These are phyloP conservation scores for Cardinalis cardinalis DNA, from an alignment of 2,113 vertebrate genomes.

Conservation along the genomic window DNA sequence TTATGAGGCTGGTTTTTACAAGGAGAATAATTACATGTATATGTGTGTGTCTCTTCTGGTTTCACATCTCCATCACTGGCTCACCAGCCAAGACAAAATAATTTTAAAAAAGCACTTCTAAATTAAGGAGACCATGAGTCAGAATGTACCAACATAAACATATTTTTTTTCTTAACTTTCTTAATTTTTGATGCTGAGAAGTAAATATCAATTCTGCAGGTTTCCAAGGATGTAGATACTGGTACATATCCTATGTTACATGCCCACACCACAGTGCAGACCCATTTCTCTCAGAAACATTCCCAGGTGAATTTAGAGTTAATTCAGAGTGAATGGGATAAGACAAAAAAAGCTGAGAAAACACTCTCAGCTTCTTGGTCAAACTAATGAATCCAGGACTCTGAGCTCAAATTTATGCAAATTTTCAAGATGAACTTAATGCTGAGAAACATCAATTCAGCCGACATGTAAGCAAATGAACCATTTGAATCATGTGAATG, in stretches of 20 bases:
- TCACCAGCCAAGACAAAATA: not conserved
- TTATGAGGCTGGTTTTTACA: not conserved
- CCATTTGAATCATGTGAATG: not conserved
- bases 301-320: not conserved
- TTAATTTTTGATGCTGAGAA: not conserved
- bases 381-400: not conserved
- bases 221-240: not conserved
- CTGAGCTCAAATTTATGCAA: not conserved
- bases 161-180: not conserved
- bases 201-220: not conserved
- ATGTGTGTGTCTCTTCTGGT: not conserved
- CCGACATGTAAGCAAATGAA: not conserved
- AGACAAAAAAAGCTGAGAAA: not conserved
- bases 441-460: not conserved
- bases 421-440: not conserved
- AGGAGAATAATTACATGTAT: not conserved
- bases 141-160: not conserved
- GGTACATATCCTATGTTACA: not conserved
- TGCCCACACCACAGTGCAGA: not conserved
- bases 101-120: not conserved
- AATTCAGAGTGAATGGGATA: not conserved
- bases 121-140: not conserved
- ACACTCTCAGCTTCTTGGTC: not conserved
- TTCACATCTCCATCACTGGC: not conserved
- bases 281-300: not conserved